These are phyloP conservation scores for Fregata magnificens DNA, from an alignment of 2,113 vertebrate species.

Conservation along the genomic window DNA sequence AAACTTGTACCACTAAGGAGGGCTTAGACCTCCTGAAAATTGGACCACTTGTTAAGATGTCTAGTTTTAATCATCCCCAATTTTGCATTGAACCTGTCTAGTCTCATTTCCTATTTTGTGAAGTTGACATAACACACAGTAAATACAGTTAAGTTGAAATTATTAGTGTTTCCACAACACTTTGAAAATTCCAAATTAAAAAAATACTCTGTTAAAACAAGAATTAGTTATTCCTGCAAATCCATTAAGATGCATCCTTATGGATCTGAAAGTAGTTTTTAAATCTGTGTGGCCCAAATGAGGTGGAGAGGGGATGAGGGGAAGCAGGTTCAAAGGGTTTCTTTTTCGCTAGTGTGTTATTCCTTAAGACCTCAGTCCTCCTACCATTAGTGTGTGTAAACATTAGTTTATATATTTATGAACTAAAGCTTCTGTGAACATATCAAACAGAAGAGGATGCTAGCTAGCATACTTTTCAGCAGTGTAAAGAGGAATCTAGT, in stretches of 20 bases:
- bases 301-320: not conserved
- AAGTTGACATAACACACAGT: not conserved
- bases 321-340: not conserved
- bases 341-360: not conserved
- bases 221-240: not conserved
- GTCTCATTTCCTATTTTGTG: not conserved
- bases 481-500: not conserved
- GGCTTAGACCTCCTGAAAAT: not conserved
- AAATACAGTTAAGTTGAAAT: not conserved
- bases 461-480: not conserved
- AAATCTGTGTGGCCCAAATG: not conserved
- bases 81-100: not conserved
- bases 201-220: not conserved
- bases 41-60: not conserved
- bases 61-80: not conserved
- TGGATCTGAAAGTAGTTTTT: not conserved
- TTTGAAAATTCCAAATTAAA: not conserved
- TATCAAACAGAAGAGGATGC: not conserved
- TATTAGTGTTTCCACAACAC: not conserved
- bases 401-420: not conserved
- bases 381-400: not conserved
- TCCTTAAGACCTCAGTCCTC: not conserved
- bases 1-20: not conserved
- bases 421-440: not conserved
- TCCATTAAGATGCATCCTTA: not conserved